Evolutionary conservation across 2,888 invertebrate species (phyloP), one percentile per base, ranked within the genome.

Genomic region (Dicycla oo): DNA sequence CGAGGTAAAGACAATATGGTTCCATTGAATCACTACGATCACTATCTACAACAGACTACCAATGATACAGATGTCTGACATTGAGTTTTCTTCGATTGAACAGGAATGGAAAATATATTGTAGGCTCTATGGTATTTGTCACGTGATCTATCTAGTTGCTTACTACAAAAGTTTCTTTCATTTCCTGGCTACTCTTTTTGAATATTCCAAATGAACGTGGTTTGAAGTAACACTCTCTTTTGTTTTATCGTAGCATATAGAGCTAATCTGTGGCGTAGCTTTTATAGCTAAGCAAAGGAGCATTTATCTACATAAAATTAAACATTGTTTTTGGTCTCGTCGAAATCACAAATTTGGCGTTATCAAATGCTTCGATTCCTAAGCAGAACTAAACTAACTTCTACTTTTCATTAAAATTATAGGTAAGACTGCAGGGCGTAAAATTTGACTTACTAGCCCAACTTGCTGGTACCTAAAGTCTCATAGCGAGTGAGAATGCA

Each of bases 1-100:
- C 58, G 63, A 79, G 83, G 64, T 69, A 57, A 68, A 72, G 18
- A 40, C 71, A 45, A 65, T n/a, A n/a, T n/a, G n/a, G n/a, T 68
- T 61, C 15, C 53, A 65, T 51, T 49, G 60, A 51, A 67, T 67
- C 53, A 61, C n/a, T 49, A 11, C 38, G 3, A 57, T 34, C 18
- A 43, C 34, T 34, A 34, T 6, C 34, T 61, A 54, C 34, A 30
- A 54, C 54, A 51, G 30, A 64, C 68, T 11, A 62, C 56, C 56
- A 53, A 56, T 61, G 60, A 34, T n/a, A 4, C 10, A 11, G 38
- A 20, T 45, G 20, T 3, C 51, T 65, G 79, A 47, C 80, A 82
- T 82, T 82, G 73, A 64, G 54, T 51, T n/a, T 34, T 13, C 64
- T 65, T 54, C 20, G 20, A 71, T 64, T 18, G n/a, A 47, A 65